Conservation (phyloP, 2,888 invertebrate genomes). For the Podotricha telesiphe region DNA sequence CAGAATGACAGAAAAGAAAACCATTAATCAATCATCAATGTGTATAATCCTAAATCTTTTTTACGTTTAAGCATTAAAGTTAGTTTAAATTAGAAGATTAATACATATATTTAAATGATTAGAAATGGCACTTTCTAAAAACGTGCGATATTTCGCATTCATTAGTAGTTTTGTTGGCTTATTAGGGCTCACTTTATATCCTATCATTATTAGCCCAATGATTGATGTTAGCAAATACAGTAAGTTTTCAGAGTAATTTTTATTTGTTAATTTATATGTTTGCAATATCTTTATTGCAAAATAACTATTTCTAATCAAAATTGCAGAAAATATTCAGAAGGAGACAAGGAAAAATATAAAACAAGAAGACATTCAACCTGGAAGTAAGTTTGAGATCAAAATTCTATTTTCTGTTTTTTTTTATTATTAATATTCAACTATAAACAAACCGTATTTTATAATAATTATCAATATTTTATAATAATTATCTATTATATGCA, state of each 20-base stretch:
- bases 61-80: too few species aligned
- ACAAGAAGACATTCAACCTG: constrained; percentile 85
- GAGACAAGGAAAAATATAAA: constrained; percentile 76
- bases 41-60: too few species aligned
- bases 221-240: constrained; percentile 85
- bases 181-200: constrained; percentile 82
- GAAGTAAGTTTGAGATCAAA: constrained; percentile 72
- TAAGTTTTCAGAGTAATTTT: constrained; percentile 57
- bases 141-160: constrained; percentile 74
- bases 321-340: constrained; percentile 82
- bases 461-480: not conserved
- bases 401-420: too few species aligned
- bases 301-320: constrained; percentile 37
- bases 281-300: not conserved
- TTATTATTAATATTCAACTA: too few species aligned
- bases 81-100: not conserved
- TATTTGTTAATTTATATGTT: too few species aligned
- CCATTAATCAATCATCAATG: too few species aligned
- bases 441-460: not conserved
- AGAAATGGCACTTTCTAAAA: constrained; percentile 18
- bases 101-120: not conserved
- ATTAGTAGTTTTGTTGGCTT: constrained; percentile 81
- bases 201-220: constrained; percentile 85
- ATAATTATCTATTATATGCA: not conserved
- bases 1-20: too few species aligned